phyloP scores from a whole-genome alignment of 2,113 vertebrate genomes.

The Pogonocichla stellata region DNA sequence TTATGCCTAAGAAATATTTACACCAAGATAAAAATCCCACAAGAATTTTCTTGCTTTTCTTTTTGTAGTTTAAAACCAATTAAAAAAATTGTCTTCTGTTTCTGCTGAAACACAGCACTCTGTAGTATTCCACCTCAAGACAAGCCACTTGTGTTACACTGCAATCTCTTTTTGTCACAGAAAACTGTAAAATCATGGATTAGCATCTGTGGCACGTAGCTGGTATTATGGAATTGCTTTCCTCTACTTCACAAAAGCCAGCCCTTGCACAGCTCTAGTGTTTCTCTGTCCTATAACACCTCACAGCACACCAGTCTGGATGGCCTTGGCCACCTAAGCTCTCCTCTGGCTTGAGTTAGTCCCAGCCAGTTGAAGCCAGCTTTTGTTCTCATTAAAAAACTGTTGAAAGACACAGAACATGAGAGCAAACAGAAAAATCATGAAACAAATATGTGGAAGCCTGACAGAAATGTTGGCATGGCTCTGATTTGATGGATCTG shows the following conservation, averaged over 20 bases:
- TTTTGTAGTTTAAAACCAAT: not conserved
- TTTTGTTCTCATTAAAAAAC: not conserved
- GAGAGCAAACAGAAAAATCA: not conserved
- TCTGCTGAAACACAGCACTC: not conserved
- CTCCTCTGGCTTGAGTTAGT: not conserved
- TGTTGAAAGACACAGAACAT: not conserved
- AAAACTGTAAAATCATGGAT: not conserved
- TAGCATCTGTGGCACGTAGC: not conserved
- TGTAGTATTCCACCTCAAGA: not conserved
- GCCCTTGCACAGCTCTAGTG: not conserved
- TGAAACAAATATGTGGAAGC: not conserved
- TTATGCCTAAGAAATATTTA: slow-evolving; percentile 37
- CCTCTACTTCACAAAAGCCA: not conserved
- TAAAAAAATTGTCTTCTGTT: not conserved
- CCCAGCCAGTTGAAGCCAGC: not conserved
- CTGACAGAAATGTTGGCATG: not conserved
- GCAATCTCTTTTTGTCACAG: not conserved
- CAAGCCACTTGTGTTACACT: not conserved
- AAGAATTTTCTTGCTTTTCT: not conserved
- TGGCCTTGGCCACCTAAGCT: not conserved
- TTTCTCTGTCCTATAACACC: not conserved
- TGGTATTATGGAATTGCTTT: not conserved
- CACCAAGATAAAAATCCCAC: slow-evolving; percentile 39
- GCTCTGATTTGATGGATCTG: not conserved
- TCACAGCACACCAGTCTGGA: not conserved